Evolutionary conservation across 2,888 invertebrate genomes (phyloP).

Genomic region (Ischnus inquisitorius): DNA sequence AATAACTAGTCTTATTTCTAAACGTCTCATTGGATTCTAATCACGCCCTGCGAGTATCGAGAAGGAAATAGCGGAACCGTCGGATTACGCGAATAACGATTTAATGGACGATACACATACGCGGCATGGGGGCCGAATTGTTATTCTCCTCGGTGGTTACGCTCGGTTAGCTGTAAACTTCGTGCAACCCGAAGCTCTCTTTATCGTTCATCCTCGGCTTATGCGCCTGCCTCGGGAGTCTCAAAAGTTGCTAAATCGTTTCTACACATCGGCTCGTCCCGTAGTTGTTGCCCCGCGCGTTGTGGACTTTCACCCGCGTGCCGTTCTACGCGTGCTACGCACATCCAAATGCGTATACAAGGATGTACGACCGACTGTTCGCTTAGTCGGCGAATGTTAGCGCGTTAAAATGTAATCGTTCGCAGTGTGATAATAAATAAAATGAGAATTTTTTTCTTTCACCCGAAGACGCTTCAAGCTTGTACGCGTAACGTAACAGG

Average conservation of each 20-base stretch:
- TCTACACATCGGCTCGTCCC: conserved; percentile 40
- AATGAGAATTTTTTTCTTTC: conserved; percentile 40
- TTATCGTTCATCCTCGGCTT: conserved; percentile 58
- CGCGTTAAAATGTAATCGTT: conserved; percentile 8
- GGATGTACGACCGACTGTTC: conserved; percentile 19
- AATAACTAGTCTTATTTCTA: background rate
- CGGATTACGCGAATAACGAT: conserved; percentile 60
- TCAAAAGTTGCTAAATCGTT: conserved; percentile 63
- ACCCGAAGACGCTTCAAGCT: conserved; percentile 2
- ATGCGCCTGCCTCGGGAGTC: conserved; percentile 36
- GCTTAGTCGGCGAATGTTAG: background rate
- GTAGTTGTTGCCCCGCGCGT: background rate
- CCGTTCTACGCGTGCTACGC: conserved; percentile 58
- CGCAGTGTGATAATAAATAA: conserved; percentile 55
- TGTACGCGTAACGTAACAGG: conserved; percentile 28
- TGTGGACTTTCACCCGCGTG: conserved; percentile 65
- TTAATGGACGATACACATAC: conserved; percentile 48
- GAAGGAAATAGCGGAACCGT: conserved; percentile 50
- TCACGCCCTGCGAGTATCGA: conserved; percentile 46
- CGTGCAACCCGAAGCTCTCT: conserved; percentile 38
- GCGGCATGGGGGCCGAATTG: conserved; percentile 48
- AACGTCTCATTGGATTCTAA: conserved; percentile 61
- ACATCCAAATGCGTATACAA: conserved; percentile 65
- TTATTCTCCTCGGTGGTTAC: conserved; percentile 57
- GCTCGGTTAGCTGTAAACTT: conserved; percentile 54